Conservation (phyloP, 2,888 invertebrate genomes). For the Cotesia congregata region DNA sequence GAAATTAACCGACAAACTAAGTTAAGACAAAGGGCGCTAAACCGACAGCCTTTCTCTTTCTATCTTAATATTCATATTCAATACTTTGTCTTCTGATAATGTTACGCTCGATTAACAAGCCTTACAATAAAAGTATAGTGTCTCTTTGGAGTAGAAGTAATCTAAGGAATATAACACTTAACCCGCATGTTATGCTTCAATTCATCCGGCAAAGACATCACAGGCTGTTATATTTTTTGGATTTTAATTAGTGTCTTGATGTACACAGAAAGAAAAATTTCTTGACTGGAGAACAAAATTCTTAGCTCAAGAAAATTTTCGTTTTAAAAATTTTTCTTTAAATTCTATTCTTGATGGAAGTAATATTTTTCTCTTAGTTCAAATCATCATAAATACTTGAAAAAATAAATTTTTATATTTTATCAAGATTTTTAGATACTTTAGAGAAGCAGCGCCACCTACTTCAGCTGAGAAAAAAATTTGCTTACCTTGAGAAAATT, state of each 20-base stretch:
- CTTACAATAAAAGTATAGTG: conserved; percentile 9
- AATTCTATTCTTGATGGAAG: no score
- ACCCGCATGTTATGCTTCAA: conserved; percentile 10
- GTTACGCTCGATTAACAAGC: conserved; percentile 22
- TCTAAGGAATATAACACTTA: not conserved
- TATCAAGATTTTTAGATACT: no score
- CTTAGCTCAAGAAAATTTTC: no score
- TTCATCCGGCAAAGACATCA: not conserved
- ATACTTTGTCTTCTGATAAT: conserved; percentile 9
- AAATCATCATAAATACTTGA: no score
- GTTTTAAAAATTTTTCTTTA: no score
- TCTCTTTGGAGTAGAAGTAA: not conserved
- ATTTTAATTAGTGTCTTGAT: not conserved
- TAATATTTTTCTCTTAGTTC: no score
- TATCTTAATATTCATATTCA: not conserved
- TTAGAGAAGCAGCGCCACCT: no score
- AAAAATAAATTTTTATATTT: no score
- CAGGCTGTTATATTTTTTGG: not conserved
- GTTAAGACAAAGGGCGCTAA: not conserved
- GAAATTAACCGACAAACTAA: not conserved
- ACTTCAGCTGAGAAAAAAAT: no score
- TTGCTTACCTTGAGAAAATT: no score
- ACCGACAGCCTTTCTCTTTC: not conserved
- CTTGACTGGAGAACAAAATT: no score
- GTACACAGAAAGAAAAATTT: not conserved